These are phyloP conservation scores for Megalonaias nervosa DNA, from an alignment of 1,140 invertebrate genomes.

Conservation along the genomic window DNA sequence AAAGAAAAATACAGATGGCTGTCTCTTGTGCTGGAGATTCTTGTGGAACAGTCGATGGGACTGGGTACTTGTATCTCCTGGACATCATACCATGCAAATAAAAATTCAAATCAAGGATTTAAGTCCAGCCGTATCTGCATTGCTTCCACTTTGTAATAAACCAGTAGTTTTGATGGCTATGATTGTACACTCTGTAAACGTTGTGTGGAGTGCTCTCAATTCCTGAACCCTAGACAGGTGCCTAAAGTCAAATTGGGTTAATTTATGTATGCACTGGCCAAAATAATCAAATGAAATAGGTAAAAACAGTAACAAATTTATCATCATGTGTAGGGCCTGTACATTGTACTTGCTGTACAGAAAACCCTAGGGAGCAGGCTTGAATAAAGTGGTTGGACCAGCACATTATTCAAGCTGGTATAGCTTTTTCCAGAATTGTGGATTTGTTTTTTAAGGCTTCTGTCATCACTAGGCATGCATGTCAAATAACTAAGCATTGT, in stretches of 20 bases:
- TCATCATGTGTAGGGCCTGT: conserved; percentile 37
- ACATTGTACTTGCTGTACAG: conserved; percentile 24
- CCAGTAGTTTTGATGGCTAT: conserved; percentile 33
- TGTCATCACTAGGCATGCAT: conserved; percentile 27
- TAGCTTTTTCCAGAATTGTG: conserved; percentile 33
- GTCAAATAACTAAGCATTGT: conserved; percentile 34
- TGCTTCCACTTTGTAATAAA: conserved; percentile 36
- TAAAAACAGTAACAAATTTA: conserved; percentile 42
- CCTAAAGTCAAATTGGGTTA: conserved; percentile 40
- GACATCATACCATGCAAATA: no score
- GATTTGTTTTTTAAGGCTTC: conserved; percentile 39
- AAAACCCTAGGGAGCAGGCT: conserved; percentile 29
- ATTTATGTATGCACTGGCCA: conserved; percentile 28
- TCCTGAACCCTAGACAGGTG: conserved; percentile 46
- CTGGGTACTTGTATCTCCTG: no score
- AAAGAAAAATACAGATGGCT: no score
- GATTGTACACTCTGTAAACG: conserved; percentile 28
- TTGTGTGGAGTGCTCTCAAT: conserved; percentile 32
- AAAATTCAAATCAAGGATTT: no score
- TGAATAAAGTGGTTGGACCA: conserved; percentile 46
- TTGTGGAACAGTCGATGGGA: no score
- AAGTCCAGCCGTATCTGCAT: neutral
- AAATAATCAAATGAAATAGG: conserved; percentile 25
- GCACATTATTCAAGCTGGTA: neutral
- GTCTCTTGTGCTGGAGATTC: no score